A percentile compares a stretch with the other conserved stretches of the same genome.
Conservation (phyloP, 2,888 invertebrate genomes). For the Polymixis flavicincta region DNA sequence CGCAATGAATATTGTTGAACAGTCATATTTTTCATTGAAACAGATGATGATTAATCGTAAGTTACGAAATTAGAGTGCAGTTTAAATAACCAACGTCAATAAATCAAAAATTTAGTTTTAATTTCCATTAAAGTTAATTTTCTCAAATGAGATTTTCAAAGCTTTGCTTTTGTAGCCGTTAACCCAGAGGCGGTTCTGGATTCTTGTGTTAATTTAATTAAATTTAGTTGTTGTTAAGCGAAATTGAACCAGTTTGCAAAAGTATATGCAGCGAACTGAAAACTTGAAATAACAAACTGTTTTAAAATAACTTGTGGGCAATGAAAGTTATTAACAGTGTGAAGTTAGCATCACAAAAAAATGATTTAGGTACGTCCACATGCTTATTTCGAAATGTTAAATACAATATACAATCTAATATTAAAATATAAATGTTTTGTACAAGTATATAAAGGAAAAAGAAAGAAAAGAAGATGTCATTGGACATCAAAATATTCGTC, state of each 20-base stretch:
- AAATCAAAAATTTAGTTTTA: constrained; percentile 22
- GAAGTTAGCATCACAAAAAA: not conserved
- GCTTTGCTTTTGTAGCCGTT: constrained; percentile 32
- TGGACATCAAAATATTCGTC: too few species aligned
- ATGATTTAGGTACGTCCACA: too few species aligned
- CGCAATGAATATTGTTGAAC: too few species aligned
- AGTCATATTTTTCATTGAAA: too few species aligned
- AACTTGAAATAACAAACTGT: constrained; percentile 24
- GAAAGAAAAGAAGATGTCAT: too few species aligned
- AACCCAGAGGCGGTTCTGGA: constrained; percentile 41
- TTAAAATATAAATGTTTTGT: too few species aligned
- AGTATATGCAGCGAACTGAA: constrained; percentile 17
- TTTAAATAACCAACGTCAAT: not conserved
- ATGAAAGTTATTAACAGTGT: not conserved
- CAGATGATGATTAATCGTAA: too few species aligned
- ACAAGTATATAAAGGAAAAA: too few species aligned
- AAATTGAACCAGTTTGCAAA: constrained; percentile 41
- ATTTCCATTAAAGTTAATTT: constrained; percentile 33
- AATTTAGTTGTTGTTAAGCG: constrained; percentile 36
- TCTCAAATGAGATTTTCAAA: constrained; percentile 35
- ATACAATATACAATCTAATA: too few species aligned
- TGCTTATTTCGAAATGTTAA: too few species aligned
- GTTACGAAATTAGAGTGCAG: too few species aligned
- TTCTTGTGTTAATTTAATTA: constrained; percentile 45
- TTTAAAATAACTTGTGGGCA: constrained; percentile 1